Evolutionary conservation across 2,797 vertebrate species (phyloP), one percentile per base, ranked within the genome.

Genomic region (Helicolenus hilgendorfi): DNA sequence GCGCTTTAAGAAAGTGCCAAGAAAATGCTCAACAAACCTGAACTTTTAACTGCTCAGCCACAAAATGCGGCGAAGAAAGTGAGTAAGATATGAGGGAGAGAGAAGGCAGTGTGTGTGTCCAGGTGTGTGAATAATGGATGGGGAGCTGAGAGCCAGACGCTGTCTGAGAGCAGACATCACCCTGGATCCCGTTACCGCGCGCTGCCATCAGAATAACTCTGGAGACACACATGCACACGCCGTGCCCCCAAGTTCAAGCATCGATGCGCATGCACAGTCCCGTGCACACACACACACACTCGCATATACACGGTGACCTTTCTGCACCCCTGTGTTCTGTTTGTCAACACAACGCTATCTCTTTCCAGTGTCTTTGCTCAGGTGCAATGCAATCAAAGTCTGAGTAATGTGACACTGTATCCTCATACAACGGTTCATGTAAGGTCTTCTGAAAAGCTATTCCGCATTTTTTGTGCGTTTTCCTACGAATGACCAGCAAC

Each of bases 71-170:
- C 68, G 83, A 81, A 89, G 26, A 82, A 81, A 80, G 59, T 55
- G 62, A 33, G 65, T 13, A 20, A 62, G 22, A 45, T 15, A 58
- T 20, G 13, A 63, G 58, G 13, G 41, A 13, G 35, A 41, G 31
- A 53, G 45, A 56, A 11, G 45, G 60, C 45, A 20, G 31, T 82
- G 60, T 85, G 58, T 87, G 76, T 75, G 59, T 83, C 82, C 90
- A 95, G 92, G 87, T 92, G 93, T 93, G 95, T 97, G 95, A 97
- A 97, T 97, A 96, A 97, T 97, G 94, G 93, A 97, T 97, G 95
- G 85, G 80, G 81, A 91, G 89, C 85, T 90, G 82, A 93, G 92
- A 92, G 93, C 92, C 93, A 96, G 95, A 95, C 90, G 24, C 83
- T 94, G 94, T 95, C 94, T 94, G 94, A 95, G 94, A 96, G 92